These are phyloP conservation scores for Dolichotis patagonum DNA, from an alignment of 2,113 vertebrate genomes.

Conservation along the genomic window DNA sequence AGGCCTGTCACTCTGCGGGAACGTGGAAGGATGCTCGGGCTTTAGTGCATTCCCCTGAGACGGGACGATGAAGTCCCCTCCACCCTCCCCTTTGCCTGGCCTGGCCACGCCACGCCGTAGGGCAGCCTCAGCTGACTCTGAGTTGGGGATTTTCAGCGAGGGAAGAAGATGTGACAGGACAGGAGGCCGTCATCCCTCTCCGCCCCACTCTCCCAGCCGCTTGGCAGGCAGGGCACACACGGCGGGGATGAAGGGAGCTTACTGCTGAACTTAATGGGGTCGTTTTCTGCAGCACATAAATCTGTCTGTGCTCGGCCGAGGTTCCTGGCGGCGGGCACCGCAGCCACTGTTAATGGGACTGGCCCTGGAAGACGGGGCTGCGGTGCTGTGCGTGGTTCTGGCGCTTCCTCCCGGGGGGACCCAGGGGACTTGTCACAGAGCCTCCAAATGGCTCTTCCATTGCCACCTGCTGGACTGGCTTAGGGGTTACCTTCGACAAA, in stretches of 20 bases:
- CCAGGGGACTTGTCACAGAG: neutral
- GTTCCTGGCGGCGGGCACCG: neutral
- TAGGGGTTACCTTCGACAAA: neutral
- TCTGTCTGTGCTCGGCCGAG: conserved; percentile 31
- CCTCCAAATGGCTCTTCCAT: neutral
- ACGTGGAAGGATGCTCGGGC: accelerated
- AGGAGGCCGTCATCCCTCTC: neutral
- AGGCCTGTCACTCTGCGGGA: neutral
- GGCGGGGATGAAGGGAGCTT: conserved; percentile 57
- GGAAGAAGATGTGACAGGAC: neutral
- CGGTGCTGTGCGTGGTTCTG: neutral
- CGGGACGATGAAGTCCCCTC: accelerated
- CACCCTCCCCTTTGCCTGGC: accelerated
- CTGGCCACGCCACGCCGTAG: too few relatives aligned
- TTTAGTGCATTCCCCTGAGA: accelerated
- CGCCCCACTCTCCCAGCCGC: neutral
- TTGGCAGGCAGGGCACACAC: conserved; percentile 42
- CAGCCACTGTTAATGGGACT: conserved; percentile 22
- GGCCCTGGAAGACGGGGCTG: conserved; percentile 7
- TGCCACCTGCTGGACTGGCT: neutral
- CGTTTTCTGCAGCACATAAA: conserved; percentile 64
- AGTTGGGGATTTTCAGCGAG: accelerated
- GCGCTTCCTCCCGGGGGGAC: neutral
- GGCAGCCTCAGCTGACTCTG: too few relatives aligned
- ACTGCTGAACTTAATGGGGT: conserved; percentile 73